phyloP scores from a whole-genome alignment of 2,888 invertebrate species.

The Drosophila quasianomalipes region DNA sequence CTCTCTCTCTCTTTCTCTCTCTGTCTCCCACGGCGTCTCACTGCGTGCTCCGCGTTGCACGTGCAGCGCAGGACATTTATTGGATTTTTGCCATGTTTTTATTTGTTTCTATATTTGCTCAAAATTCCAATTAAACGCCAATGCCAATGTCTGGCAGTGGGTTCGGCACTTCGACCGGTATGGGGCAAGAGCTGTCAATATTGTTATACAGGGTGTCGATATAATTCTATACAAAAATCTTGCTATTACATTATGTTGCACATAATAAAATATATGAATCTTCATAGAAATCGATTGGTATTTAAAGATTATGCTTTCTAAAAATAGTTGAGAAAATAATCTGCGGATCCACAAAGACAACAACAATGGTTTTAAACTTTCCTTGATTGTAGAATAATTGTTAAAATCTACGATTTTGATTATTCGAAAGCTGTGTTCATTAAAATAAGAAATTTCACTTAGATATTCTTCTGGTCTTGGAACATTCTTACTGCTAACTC shows the following conservation, averaged over 20 bases:
- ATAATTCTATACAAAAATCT: neutral
- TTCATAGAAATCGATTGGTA: neutral
- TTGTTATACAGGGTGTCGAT: slow-evolving; percentile 34
- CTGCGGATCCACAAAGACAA: neutral
- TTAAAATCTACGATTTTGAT: fast-evolving
- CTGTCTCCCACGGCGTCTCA: slow-evolving; percentile 43
- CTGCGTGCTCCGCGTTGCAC: slow-evolving; percentile 74
- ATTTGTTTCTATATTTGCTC: slow-evolving; percentile 78
- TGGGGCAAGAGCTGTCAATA: neutral
- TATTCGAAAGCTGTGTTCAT: neutral
- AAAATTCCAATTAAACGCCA: slow-evolving; percentile 81
- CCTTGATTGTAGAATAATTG: neutral
- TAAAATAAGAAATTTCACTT: neutral
- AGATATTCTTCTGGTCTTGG: neutral
- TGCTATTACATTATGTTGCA: neutral
- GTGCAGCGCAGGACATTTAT: slow-evolving; percentile 85
- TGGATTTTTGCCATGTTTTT: slow-evolving; percentile 82
- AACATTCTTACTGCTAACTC: neutral
- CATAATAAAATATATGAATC: too few relatives aligned
- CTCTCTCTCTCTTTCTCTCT: neutral
- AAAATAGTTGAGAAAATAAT: too few relatives aligned
- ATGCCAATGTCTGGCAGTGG: slow-evolving; percentile 48
- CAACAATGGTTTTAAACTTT: neutral
- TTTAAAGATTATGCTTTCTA: neutral
- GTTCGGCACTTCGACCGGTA: neutral